Evolutionary conservation across 2,797 vertebrate species (phyloP), one percentile per base, ranked within the genome.

Genomic region (Melanotaenia nigrans): DNA sequence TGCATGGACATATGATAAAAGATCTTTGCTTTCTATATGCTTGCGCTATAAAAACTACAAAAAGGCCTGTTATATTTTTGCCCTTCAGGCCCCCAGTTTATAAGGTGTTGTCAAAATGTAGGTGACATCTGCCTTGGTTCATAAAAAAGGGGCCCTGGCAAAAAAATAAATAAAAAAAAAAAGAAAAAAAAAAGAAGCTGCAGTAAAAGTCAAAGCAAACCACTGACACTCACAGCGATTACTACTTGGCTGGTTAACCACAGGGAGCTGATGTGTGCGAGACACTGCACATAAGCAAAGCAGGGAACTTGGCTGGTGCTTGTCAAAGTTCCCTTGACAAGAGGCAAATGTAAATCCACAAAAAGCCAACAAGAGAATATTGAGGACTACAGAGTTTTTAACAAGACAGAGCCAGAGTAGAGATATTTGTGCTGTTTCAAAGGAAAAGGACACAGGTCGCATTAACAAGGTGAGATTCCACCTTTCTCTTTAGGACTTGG

Each of bases 181-280:
- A 14, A 78, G 54, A 53, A 20, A 77, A 61, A n/a, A 38, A 16
- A 40, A 53, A 14, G 35, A 83, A 63, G 57, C 65, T 67, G 74
- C 83, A 82, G 81, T 92, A 91, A 93, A 94, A 84, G 89, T 91
- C 83, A 89, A 64, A n/a, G 71, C 76, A 73, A 87, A 79, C 73
- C 82, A 75, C 72, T 68, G 81, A 88, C 83, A 87, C 90, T 90
- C 70, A 78, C 63, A 72, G 75, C 81, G 73, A 88, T 89, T 86
- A 90, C 79, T 67, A 73, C 71, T 62, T 68, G 67, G 59, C 79
- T 87, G 84, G 64, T 90, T 89, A 75, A 86, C 71, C 75, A 71
- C 77, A 63, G 61, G 78, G 78, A 47, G 54, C 77, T 36, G 77
- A 84, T 67, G 75, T 88, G 82, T 86, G 73, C 38, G 32, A 70